Evolutionary conservation across 2,888 invertebrate species (phyloP).

Genomic region (Eumerus sabulonum): DNA sequence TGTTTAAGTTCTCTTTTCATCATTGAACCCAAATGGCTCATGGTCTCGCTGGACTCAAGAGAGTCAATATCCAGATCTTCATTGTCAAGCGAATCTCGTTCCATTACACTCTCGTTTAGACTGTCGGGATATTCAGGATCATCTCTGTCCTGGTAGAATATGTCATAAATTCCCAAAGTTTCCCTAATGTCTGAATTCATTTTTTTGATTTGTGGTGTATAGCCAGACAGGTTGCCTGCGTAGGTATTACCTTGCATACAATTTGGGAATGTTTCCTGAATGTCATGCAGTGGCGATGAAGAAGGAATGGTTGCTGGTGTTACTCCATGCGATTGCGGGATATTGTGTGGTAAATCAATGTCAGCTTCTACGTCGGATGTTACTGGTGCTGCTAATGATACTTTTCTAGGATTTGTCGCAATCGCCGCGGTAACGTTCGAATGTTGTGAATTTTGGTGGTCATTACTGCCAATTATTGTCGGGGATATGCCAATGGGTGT

Average conservation of each 20-base stretch:
- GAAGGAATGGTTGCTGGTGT: constrained; percentile 33
- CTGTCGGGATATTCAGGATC: constrained; percentile 66
- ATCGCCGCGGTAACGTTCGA: constrained; percentile 68
- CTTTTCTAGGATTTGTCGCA: constrained; percentile 67
- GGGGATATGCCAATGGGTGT: constrained; percentile 72
- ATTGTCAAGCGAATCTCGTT: constrained; percentile 64
- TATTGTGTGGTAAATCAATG: constrained; percentile 25
- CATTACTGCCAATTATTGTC: constrained; percentile 71
- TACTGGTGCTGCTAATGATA: constrained; percentile 16
- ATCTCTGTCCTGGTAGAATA: constrained; percentile 51
- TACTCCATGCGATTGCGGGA: constrained; percentile 39
- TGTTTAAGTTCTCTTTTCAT: constrained; percentile 35
- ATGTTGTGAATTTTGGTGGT: constrained; percentile 71
- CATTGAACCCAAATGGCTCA: constrained; percentile 30
- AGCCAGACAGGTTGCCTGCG: constrained; percentile 15
- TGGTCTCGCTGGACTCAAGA: constrained; percentile 56
- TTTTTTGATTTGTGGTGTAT: constrained; percentile 32
- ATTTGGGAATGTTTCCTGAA: constrained; percentile 33
- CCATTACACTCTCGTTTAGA: constrained; percentile 60
- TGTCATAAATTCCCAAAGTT: constrained; percentile 41
- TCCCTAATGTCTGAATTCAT: constrained; percentile 60
- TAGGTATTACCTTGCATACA: constrained; percentile 28
- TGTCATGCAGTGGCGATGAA: constrained; percentile 17
- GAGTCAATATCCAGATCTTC: constrained; percentile 58
- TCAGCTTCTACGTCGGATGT: constrained; percentile 13